Conservation (phyloP, 1,140 invertebrate species). For the Drusus annulatus region DNA sequence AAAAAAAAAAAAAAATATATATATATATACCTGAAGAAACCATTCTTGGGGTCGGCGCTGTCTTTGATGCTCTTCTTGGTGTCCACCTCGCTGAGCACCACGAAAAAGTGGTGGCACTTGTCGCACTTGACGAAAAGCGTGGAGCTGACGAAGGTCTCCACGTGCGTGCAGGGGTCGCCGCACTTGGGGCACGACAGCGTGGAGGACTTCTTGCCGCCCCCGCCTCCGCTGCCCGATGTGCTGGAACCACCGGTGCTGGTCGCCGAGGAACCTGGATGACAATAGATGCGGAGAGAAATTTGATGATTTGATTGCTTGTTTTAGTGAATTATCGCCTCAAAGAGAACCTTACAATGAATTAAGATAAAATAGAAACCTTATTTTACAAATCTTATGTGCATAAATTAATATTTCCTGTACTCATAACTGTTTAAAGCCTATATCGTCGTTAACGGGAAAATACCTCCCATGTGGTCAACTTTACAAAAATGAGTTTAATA, state of each 20-base stretch:
- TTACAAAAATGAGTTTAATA: no score
- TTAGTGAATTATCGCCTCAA: no score
- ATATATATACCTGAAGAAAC: conserved; percentile 73
- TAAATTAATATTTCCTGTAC: no score
- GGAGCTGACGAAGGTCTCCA: conserved; percentile 97
- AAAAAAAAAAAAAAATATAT: no score
- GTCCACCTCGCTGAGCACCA: conserved; percentile 95
- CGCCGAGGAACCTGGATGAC: conserved; percentile 7
- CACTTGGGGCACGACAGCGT: conserved; percentile 93
- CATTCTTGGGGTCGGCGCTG: conserved; percentile 77
- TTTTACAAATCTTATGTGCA: no score
- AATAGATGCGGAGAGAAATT: no score
- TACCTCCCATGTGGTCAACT: no score
- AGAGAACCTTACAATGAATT: no score
- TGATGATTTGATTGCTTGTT: no score
- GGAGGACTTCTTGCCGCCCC: conserved; percentile 53
- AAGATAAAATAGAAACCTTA: no score
- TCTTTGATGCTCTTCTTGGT: conserved; percentile 89
- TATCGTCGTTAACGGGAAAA: no score
- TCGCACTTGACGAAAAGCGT: conserved; percentile 98
- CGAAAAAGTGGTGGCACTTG: conserved; percentile 98
- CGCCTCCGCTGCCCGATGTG: neutral
- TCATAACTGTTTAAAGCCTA: no score
- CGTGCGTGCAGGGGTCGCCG: conserved; percentile 95
- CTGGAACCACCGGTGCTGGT: neutral